A percentile compares a stretch with the other conserved stretches of the same genome.
phyloP scores from a whole-genome alignment of 2,113 vertebrate genomes.

The Phainopepla nitens region DNA sequence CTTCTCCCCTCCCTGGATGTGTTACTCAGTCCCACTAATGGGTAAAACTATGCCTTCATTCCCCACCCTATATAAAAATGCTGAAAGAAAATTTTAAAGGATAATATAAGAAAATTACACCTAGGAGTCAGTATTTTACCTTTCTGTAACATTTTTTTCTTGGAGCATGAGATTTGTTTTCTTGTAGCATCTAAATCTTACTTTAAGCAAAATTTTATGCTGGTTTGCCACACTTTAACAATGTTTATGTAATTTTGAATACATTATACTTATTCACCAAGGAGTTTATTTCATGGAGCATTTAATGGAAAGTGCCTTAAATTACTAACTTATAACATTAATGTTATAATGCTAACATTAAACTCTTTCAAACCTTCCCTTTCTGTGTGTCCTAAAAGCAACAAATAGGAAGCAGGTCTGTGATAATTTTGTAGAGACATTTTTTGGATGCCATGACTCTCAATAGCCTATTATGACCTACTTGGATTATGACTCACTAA shows the following conservation, averaged over 20 bases:
- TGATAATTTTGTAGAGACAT: background rate
- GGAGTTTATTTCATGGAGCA: background rate
- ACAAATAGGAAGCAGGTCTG: background rate
- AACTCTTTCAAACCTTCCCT: background rate
- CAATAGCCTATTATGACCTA: background rate
- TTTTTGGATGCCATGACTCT: background rate
- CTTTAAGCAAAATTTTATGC: background rate
- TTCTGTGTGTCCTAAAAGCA: background rate
- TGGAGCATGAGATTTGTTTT: background rate
- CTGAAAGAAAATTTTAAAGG: background rate
- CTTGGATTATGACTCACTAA: background rate
- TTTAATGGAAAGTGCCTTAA: background rate
- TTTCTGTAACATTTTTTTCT: background rate
- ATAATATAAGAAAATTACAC: background rate
- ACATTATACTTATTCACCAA: background rate
- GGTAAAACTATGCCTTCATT: background rate
- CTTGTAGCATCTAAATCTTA: background rate
- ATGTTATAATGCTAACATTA: background rate
- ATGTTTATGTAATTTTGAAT: background rate
- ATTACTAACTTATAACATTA: background rate
- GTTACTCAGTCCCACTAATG: background rate
- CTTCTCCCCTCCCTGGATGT: rapidly evolving
- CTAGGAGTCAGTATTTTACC: background rate
- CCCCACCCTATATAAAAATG: background rate
- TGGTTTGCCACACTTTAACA: background rate